Base-by-base conservation (phyloP, 1,140 invertebrate genomes). In the Bombus pascuorum region DNA sequence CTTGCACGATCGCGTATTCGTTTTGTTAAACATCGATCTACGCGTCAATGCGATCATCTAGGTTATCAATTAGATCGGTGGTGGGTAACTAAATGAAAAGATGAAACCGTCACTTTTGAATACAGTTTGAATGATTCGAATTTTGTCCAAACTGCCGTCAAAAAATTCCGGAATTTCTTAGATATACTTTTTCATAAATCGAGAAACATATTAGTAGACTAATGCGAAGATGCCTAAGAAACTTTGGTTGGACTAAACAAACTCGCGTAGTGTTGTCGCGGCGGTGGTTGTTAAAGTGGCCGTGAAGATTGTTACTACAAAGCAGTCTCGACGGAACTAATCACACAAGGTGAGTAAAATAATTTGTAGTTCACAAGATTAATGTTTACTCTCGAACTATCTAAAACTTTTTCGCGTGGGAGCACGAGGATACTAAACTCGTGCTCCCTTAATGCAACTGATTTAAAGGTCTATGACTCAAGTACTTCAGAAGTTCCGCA, bases 261-360 rank as follows among this genome's bases (percentile, higher is more conserved):
- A 25, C 12, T 39, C 65, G 42, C 22, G 34, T 5, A 59, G 84
- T 81, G 59, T 53, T 47, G 32, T 22, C 32, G 15, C 71, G n/a
- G 3, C 32, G 28, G 81, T 85, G 39, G n/a, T 47, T 66, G 81
- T 76, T 62, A 22, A 28, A 72, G 83, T 85, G 83, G 6, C 71
- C 37, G 78, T 57, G 62, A 85, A 81, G 84, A 81, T 74, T 81
- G 28, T 68, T 70, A 78, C 34, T 37, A n/a, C 44, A 59, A 74
- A 44, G 9, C 47, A 71, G 47, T 25, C 66, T 42, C 81, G 44
- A 15, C 42, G 68, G 53, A 81, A 70, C 78, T 62, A 70, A 37
- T 39, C 44, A 57, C 71, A 57, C 72, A 85, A 22, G n/a, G 84
- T 85, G 79, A 85, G 84, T 68, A 13, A 22, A 74, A 74, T 47